Percentiles rank a stretch among this genome's conserved stretches.
phyloP scores from a whole-genome alignment of 2,888 invertebrate species.

The Plebejus anna region DNA sequence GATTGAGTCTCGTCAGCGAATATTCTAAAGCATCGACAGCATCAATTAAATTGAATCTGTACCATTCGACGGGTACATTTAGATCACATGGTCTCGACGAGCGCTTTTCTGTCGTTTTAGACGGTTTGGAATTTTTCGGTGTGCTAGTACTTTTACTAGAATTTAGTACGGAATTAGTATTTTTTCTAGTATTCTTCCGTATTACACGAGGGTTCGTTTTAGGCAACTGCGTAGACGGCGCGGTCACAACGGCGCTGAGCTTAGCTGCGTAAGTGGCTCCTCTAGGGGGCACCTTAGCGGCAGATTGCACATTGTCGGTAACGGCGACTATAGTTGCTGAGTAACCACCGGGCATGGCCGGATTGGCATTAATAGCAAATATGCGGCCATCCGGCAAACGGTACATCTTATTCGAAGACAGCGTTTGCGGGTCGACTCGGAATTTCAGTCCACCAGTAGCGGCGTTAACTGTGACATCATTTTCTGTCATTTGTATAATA shows the following conservation, averaged over 20 bases:
- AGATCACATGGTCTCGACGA: slow-evolving; percentile 53
- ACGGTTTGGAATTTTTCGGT: slow-evolving; percentile 35
- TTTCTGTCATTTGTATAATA: slow-evolving; percentile 75
- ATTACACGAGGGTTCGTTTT: slow-evolving; percentile 30
- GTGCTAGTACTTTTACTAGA: slow-evolving; percentile 32
- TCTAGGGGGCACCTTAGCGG: slow-evolving; percentile 47
- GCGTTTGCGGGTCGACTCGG: slow-evolving; percentile 72
- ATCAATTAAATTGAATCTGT: slow-evolving; percentile 78
- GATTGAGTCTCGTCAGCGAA: slow-evolving; percentile 71
- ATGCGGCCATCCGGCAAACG: slow-evolving; percentile 73
- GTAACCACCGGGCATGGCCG: slow-evolving; percentile 74
- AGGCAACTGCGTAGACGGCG: slow-evolving; percentile 37
- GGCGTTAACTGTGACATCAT: slow-evolving; percentile 73
- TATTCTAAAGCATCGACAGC: slow-evolving; percentile 80
- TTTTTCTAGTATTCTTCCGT: slow-evolving; percentile 39
- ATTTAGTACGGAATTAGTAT: slow-evolving; percentile 32
- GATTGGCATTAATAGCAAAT: slow-evolving; percentile 73
- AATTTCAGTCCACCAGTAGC: slow-evolving; percentile 73
- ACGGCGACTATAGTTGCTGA: slow-evolving; percentile 75
- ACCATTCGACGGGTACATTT: slow-evolving; percentile 78
- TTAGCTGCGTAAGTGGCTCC: slow-evolving; percentile 66
- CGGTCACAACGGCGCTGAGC: slow-evolving; percentile 51
- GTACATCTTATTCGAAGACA: slow-evolving; percentile 76
- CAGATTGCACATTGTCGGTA: slow-evolving; percentile 49
- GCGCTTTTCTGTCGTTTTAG: slow-evolving; percentile 32